Evolutionary conservation across 2,113 vertebrate genomes (phyloP), one percentile per base, ranked within the genome.

Genomic region (Ochotona curzoniae): DNA sequence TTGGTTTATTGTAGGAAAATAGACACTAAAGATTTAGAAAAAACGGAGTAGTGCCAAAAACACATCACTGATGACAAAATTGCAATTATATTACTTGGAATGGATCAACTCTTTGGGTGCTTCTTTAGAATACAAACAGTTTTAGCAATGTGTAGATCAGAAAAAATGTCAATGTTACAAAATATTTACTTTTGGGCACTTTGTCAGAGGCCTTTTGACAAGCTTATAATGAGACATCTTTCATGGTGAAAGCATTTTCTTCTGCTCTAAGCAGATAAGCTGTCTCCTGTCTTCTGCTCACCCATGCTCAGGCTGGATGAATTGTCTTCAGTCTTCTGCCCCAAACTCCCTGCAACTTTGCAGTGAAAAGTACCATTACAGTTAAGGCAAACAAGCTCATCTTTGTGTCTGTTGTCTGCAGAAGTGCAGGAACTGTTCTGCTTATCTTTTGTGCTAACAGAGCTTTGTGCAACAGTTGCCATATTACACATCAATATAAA

Each of bases 31-130:
- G 17, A 73, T 70, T n/a, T n/a, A 54, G 70, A 90, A 30, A 84
- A 69, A 44, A 54, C 66, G 54, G 28, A 73, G n/a, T 4, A 44
- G 17, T 91, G 92, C 75, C 84, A 81, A 91, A 44, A 87, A 90
- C 23, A 74, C 17, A 78, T 20, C 87, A 25, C 1, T 20, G 81
- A 61, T 89, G 47, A 47, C 93, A 94, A 89, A 87, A 84, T 54
- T 89, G n/a, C 87, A 96, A 78, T 93, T 95, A 87, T 25, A 5
- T 28, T 81, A 51, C 83, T 91, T 93, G 54, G 76, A 96, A 67
- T 66, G 30, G 3, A 23, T 91, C 66, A 93, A 78, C 7, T 49
- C 20, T 84, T 75, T 84, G 89, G 83, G 73, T 71, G 78, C 35
- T 91, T 7, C 17, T 26, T 91, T 74, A 92, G 15, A 87, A 66